Evolutionary conservation across 2,797 vertebrate species (phyloP), one percentile per base, ranked within the genome.

Genomic region (Enteromius paludinosus): DNA sequence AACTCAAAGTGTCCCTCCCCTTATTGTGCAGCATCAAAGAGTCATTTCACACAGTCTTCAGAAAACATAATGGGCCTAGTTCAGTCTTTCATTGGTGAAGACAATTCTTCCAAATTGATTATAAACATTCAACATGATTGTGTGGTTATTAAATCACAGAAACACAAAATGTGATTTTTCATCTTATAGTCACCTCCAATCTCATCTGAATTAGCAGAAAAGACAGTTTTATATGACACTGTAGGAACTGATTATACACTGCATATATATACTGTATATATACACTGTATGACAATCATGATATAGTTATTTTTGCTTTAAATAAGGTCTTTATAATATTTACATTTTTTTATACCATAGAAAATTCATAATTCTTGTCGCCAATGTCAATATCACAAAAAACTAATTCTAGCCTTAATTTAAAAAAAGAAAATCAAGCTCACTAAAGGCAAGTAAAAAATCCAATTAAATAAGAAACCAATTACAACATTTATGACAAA

Each of bases 81-180:
- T 80, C 49, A 61, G 54, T 65, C 84, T 64, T 65, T 84, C 49
- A 78, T 74, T 62, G 52, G 17, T 45, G 47, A 68, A 18, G 61
- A 84, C 65, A 70, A 17, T 71, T 59, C 17, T 80, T 45, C 23
- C 17, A 71, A 79, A 38, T 10, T 45, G 45, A 68, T 56, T 28
- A 56, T 35, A 68, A 79, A 78, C 14, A 14, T 78, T n/a, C 20
- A 41, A 3, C 45, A 78, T 68, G 33, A 66, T 78, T 78, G 33
- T 79, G 33, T 25, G 33, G 47, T 54, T 78, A 68, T 6, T 79
- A 10, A 79, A 54, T 69, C n/a, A 59, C 52, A 74, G 15, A 59
- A 59, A 75, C 1, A 4, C n/a, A 0, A 54, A 68, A 35, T 78
- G 11, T 66, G 4, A 69, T 38, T 18, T 41, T 68, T 78, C 7